Evolutionary conservation across 1,140 invertebrate species (phyloP).

Genomic region (Oncopodura yosiiana): DNA sequence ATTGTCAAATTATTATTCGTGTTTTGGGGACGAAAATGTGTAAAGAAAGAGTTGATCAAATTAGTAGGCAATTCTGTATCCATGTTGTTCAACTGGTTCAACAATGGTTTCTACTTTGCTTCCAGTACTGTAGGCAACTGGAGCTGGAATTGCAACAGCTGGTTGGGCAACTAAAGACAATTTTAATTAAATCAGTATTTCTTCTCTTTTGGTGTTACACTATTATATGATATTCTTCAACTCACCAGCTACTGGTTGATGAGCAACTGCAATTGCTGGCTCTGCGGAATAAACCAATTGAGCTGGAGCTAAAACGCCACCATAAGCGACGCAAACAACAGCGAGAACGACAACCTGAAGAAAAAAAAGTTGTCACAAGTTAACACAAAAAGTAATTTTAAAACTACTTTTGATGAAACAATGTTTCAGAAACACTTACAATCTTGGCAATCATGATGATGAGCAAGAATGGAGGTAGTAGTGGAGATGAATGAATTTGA

Average conservation of each 20-base stretch:
- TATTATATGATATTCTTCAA: neutral
- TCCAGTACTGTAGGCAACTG: slow-evolving; percentile 39
- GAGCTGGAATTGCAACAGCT: slow-evolving; percentile 37
- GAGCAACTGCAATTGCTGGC: neutral
- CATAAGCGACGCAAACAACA: slow-evolving; percentile 21
- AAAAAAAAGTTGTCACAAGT: neutral
- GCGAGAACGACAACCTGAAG: slow-evolving; percentile 18
- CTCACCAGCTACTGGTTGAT: neutral
- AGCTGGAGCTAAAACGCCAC: no score
- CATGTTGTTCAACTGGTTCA: slow-evolving; percentile 43
- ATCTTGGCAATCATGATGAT: slow-evolving; percentile 27
- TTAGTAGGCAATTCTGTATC: slow-evolving; percentile 40
- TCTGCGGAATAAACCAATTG: neutral
- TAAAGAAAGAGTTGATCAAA: neutral
- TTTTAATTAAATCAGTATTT: neutral
- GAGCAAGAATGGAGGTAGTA: neutral
- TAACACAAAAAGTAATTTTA: neutral
- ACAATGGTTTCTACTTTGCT: slow-evolving; percentile 40
- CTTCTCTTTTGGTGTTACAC: neutral
- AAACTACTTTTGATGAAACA: neutral
- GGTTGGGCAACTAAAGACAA: slow-evolving; percentile 20
- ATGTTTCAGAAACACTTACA: slow-evolving; percentile 5
- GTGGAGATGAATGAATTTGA: neutral
- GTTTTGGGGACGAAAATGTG: neutral
- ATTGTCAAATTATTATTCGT: no score